Base-by-base conservation (phyloP, 2,797 vertebrate genomes). In the Pangasius krempfi region DNA sequence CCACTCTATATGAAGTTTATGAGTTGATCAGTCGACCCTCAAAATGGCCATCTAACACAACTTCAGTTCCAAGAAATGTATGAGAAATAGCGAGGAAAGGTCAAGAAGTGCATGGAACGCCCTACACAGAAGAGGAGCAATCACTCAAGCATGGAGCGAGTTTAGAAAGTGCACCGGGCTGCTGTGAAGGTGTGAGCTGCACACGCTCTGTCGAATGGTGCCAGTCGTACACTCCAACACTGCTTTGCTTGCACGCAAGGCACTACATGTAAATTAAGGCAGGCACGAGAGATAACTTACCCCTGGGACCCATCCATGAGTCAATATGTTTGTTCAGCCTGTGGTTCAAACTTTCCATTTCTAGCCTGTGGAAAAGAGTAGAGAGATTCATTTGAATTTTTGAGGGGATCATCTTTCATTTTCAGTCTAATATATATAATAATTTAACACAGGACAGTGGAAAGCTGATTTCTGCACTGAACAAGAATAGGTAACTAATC, bases 291-390 rank as follows among this genome's bases (percentile, higher is more conserved):
- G 73, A 70, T 44, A 90, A 92, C 96, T 97, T 95, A 99, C 98
- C 99, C 96, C 97, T 97, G 89, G 98, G 97, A 90, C 99, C 98
- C 93, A 99, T 96, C 97, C 96, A 98, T 91, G 97, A 93, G 90
- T 97, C 97, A 81, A 99, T 93, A 91, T 97, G 97, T 84, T 95
- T 93, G 95, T 98, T 99, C 68, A 98, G 94, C 92, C 96, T 97
- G 91, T 96, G 95, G 96, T 98, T 97, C 88, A 99, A 91, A 90
- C 93, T 90, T 93, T 98, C 98, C 99, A 99, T 99, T 94, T 95
- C 93, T 96, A 94, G 95, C 94, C 97, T 98, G 91, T 50, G 90
- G 70, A 87, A 58, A 90, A 91, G 33, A 40, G 88, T 22, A 84
- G 10, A 0, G 58, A 40, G 37, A 84, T 85, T 73, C 18, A 22